Evolutionary conservation across 2,797 vertebrate species (phyloP).

Genomic region (Furcifer pardalis): DNA sequence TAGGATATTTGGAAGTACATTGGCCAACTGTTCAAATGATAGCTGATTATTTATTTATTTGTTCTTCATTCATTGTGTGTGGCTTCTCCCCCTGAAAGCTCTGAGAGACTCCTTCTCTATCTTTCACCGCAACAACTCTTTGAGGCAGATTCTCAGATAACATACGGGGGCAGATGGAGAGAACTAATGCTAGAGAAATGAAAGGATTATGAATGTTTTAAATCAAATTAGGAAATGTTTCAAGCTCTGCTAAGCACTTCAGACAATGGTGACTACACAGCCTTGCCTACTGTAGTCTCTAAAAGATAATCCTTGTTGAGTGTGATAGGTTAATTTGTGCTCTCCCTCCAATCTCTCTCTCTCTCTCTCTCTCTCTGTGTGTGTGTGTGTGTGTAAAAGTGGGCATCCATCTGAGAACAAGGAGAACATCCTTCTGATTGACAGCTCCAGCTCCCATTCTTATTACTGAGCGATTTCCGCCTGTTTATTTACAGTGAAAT

Average conservation of each 20-base stretch:
- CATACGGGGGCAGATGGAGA: not conserved
- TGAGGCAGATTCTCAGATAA: not conserved
- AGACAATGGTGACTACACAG: conserved; percentile 28
- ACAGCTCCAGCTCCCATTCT: not conserved
- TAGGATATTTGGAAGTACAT: conserved; percentile 21
- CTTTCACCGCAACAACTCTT: not conserved
- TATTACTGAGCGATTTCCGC: not conserved
- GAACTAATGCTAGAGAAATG: too few species aligned
- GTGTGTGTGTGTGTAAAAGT: not conserved
- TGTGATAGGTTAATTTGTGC: not conserved
- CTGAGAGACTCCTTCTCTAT: not conserved
- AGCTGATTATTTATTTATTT: not conserved
- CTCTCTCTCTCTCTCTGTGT: not conserved
- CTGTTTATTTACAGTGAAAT: conserved; percentile 17
- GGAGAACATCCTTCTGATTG: conserved; percentile 15
- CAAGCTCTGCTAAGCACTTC: not conserved
- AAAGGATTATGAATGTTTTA: too few species aligned
- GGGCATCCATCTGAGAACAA: conserved; percentile 2
- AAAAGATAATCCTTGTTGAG: conserved; percentile 18
- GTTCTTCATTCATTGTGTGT: not conserved
- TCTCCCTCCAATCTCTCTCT: not conserved
- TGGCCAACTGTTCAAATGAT: conserved; percentile 34
- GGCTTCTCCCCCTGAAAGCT: not conserved
- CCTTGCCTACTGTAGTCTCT: not conserved
- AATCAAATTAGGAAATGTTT: too few species aligned